Evolutionary conservation across 2,797 vertebrate species (phyloP).

Genomic region (Siniperca obscura): DNA sequence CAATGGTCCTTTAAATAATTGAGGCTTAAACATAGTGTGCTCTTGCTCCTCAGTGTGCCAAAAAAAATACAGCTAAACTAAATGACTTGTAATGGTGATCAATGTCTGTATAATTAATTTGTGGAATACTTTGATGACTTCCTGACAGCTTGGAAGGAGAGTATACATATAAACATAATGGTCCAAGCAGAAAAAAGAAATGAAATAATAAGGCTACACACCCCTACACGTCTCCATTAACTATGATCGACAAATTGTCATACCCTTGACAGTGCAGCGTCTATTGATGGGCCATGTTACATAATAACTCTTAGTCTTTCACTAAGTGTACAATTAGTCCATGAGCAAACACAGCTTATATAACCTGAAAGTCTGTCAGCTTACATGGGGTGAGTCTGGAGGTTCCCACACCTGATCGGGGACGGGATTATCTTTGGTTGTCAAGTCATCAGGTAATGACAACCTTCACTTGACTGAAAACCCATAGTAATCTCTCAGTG

Average conservation of each 20-base stretch:
- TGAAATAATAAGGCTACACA: background rate
- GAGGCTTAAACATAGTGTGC: slow-evolving; percentile 47
- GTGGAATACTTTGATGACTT: background rate
- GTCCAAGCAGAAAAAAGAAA: background rate
- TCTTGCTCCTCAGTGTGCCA: slow-evolving; percentile 12
- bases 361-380: slow-evolving; percentile 67
- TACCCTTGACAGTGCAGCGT: background rate
- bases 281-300: slow-evolving; percentile 28
- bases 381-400: slow-evolving; percentile 60
- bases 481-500: slow-evolving; percentile 21
- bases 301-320: slow-evolving; percentile 37
- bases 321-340: slow-evolving; percentile 65
- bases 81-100: slow-evolving; percentile 14
- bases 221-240: background rate
- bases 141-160: background rate
- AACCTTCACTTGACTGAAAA: slow-evolving; percentile 27
- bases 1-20: slow-evolving; percentile 74
- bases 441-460: slow-evolving; percentile 53
- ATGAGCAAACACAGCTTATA: slow-evolving; percentile 71
- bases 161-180: background rate
- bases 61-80: slow-evolving; percentile 18
- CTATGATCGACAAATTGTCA: background rate
- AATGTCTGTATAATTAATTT: background rate
- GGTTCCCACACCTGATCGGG: slow-evolving; percentile 66
- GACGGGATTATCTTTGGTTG: slow-evolving; percentile 60